Base-by-base conservation (phyloP, 2,888 invertebrate species). In the Drosophila neonasuta region DNA sequence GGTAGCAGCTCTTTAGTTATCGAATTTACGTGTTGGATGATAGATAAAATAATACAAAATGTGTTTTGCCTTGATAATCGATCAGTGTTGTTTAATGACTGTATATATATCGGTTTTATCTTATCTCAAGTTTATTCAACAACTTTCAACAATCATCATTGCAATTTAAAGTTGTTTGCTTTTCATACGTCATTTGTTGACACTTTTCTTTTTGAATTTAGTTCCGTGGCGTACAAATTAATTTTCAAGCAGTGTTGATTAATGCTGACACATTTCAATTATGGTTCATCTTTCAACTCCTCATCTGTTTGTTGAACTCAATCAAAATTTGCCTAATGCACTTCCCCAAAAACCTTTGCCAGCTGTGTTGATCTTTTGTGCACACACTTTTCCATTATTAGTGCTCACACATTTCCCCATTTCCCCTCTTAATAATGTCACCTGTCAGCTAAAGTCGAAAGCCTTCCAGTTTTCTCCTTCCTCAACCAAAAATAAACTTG, bases 401-500 rank as follows among this genome's bases (percentile, higher is more conserved):
- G 51, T 10, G 24, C 15, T 6, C 30, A 39, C 30, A 49, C 20
- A 64, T 63, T 61, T 74, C 58, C 79, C 54, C 13, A 8, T 41
- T 41, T 13, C 39, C 39, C 39, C 7, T 0, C 11, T 13, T 58
- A 62, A 59, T 57, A 66, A 61, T 71, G 74, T 74, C 79, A 80
- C 64, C 74, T 80, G 79, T 76, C 79, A 66, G 49, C 36, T n/a
- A 49, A 29, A 41, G 44, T 42, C 34, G 24, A 42, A 34, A 34
- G 51, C 45, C 34, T 59, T 32, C 44, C 58, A 58, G 48, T 56
- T 60, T 51, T 42, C 57, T 32, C 17, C 24, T 36, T 55, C 50
- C 34, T 42, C 34, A 62, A 55, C 57, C 49, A 60, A 73, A 66
- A 54, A 54, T 41, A 64, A 36, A 55, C 50, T 24, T 44, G 50